Conservation (phyloP, 2,797 vertebrate genomes). For the Pseudocheirus occidentalis region DNA sequence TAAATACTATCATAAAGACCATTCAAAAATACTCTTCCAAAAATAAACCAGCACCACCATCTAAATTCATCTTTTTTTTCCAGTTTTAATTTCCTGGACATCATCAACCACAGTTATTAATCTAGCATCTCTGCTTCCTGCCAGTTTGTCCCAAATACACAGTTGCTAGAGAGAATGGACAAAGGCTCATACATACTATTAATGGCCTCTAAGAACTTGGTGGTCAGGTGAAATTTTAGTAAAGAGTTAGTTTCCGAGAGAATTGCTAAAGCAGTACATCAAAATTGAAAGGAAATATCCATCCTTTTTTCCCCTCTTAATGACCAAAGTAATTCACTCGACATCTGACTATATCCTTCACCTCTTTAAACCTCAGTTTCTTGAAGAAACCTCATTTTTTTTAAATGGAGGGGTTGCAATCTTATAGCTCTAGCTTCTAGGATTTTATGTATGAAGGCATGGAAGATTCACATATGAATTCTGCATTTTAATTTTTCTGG, state of each 20-base stretch:
- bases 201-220: conserved; percentile 5
- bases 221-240: neutral
- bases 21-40: conserved; percentile 38
- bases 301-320: neutral
- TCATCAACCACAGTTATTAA: neutral
- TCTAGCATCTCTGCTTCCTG: neutral
- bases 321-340: neutral
- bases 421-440: neutral
- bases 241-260: neutral
- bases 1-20: conserved; percentile 22
- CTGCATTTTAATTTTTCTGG: neutral
- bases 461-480: neutral
- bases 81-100: conserved; percentile 27
- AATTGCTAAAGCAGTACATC: neutral
- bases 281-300: neutral
- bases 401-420: neutral
- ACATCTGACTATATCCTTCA: neutral
- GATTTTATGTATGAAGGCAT: neutral
- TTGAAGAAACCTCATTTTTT: neutral
- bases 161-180: neutral
- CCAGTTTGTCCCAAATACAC: neutral
- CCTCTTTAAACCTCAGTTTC: neutral
- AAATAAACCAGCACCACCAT: conserved; percentile 21
- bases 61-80: neutral
- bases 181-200: neutral